Base-by-base conservation (phyloP, 2,888 invertebrate species). In the Amphipoea lucens region DNA sequence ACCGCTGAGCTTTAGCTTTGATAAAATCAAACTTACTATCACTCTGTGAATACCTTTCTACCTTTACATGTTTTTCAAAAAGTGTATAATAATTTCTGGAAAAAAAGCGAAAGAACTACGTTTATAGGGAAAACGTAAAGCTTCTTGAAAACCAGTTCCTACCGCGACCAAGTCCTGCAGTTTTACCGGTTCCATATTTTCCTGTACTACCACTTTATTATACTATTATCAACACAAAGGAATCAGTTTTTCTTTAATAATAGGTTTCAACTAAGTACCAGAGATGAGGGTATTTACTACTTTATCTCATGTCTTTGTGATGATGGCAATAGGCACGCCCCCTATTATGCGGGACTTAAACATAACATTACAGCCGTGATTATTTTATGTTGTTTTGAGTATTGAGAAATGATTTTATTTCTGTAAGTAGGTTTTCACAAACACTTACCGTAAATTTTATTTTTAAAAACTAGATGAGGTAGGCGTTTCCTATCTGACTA, bases 131-230 rank as follows among this genome's bases (percentile, higher is more conserved):
- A 79, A 79, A 72, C 20, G 23, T n/a, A 67, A 23, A 7, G 17
- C 5, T 45, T n/a, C 29, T 71, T 62, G 17, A 20, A 63, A 81
- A 74, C 74, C 40, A 23, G 74, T 68, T 12, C 20, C 14, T 76
- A n/a, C 29, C 17, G 5, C 23, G 14, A 74, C 4, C 11, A 17
- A 29, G 57, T 62, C 20, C 17, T n/a, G 14, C 60, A n/a, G 81
- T 76, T 80, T 74, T 81, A 81, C 76, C 81, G 54, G 81, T 81
- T 75, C 12, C 11, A 23, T 11, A n/a, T 74, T 81, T 76, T 81
- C 65, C 69, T 75, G 29, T 69, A 36, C 2, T 40, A 51, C 42
- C 23, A 42, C 14, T 63, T 74, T 23, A 12, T 63, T 51, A 29
- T 29, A 29, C 29, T 29, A 69, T 29, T 51, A 69, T 48, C 4